Conservation (phyloP, 1,140 invertebrate genomes). For the Ostrea denselamellosa region DNA sequence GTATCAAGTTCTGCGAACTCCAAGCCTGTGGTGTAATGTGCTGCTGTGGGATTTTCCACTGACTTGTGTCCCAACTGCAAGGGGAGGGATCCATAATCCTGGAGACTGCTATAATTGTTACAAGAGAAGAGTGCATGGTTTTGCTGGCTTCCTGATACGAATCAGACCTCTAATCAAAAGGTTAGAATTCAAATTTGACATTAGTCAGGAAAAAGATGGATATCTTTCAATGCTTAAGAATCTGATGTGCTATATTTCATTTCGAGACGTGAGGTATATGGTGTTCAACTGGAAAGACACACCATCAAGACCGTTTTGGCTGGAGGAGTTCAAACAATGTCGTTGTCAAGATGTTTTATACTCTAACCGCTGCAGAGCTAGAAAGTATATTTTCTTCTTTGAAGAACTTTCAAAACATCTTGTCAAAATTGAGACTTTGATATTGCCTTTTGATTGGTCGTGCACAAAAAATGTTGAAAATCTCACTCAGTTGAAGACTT, state of each 20-base stretch:
- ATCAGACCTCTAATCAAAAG: constrained; percentile 68
- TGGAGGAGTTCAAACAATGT: constrained; percentile 53
- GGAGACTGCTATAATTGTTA: constrained; percentile 69
- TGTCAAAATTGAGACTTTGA: constrained; percentile 68
- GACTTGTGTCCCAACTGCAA: constrained; percentile 59
- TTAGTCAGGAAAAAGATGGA: constrained; percentile 69
- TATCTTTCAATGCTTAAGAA: constrained; percentile 67
- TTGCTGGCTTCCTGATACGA: constrained; percentile 62
- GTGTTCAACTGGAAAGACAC: constrained; percentile 77
- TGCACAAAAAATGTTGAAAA: constrained; percentile 67
- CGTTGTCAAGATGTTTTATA: constrained; percentile 66
- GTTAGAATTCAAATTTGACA: constrained; percentile 75
- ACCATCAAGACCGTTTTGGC: constrained; percentile 71
- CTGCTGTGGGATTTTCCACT: constrained; percentile 70
- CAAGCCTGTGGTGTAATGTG: constrained; percentile 71
- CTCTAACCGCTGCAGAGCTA: constrained; percentile 66
- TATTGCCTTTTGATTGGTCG: constrained; percentile 77
- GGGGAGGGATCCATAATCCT: constrained; percentile 59
- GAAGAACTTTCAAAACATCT: constrained; percentile 68
- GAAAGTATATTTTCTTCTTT: constrained; percentile 74
- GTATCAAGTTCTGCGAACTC: constrained; percentile 64
- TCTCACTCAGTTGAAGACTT: constrained; percentile 67
- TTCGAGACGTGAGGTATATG: constrained; percentile 65
- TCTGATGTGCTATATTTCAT: constrained; percentile 61
- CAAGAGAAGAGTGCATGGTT: constrained; percentile 66